These are phyloP conservation scores for Aspidoscelis tigris DNA, from an alignment of 2,113 vertebrate genomes.

Conservation along the genomic window DNA sequence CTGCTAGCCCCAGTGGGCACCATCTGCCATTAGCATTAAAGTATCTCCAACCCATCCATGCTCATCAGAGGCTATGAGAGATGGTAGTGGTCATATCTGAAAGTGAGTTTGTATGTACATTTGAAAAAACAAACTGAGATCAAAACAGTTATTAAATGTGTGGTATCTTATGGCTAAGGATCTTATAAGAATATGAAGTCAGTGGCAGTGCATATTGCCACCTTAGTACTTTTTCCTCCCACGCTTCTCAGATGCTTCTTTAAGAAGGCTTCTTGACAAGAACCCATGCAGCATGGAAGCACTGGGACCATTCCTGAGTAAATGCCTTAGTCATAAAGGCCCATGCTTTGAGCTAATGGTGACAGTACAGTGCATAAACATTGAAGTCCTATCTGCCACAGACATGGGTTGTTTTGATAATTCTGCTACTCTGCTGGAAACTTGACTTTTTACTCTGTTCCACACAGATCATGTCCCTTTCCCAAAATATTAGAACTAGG, in stretches of 20 bases:
- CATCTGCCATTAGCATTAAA: too few species aligned
- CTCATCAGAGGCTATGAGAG: too few species aligned
- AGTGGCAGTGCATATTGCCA: background rate
- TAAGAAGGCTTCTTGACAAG: background rate
- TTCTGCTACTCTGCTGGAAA: background rate
- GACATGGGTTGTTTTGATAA: background rate
- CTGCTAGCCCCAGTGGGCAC: too few species aligned
- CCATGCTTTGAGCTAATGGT: background rate
- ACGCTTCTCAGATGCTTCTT: conserved; percentile 8
- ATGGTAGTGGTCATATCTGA: too few species aligned
- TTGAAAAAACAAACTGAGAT: background rate
- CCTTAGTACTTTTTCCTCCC: background rate
- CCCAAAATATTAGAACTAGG: too few species aligned
- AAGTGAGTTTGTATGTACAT: too few species aligned
- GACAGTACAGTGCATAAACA: background rate
- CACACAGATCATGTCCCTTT: too few species aligned
- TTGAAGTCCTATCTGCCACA: background rate
- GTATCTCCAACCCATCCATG: too few species aligned
- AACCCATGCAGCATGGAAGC: background rate
- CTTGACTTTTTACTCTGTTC: background rate
- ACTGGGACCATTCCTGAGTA: background rate
- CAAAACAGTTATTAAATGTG: too few species aligned
- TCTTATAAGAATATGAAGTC: too few species aligned
- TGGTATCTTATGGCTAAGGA: too few species aligned
- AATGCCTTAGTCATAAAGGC: background rate